phyloP scores from a whole-genome alignment of 2,888 invertebrate species.

The Rhorus exstirpatorius region DNA sequence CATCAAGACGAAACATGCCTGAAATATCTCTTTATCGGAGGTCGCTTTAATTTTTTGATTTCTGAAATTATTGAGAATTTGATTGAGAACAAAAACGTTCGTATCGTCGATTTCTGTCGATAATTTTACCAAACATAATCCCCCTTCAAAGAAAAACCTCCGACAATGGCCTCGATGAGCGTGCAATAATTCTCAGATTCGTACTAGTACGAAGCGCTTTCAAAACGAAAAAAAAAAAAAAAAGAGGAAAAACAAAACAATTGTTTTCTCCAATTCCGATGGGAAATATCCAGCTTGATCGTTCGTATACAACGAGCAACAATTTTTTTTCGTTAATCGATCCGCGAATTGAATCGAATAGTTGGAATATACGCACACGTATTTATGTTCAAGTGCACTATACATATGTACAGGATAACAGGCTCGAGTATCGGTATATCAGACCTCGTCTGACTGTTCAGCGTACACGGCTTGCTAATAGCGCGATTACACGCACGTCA shows the following conservation, averaged over 20 bases:
- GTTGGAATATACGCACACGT: not conserved
- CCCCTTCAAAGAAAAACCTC: no score
- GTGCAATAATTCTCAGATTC: no score
- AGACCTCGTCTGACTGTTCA: not conserved
- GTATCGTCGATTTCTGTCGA: no score
- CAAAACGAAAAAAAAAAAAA: not conserved
- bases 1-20: no score
- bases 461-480: slow-evolving; percentile 72
- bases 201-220: no score
- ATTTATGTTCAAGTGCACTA: not conserved
- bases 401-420: slow-evolving; percentile 3
- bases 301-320: slow-evolving; percentile 2
- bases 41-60: no score
- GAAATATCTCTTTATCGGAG: no score
- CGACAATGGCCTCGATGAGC: no score
- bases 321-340: slow-evolving; percentile 45
- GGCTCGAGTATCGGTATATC: slow-evolving; percentile 15
- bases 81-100: no score
- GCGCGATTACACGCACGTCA: slow-evolving; percentile 75
- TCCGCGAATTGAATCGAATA: slow-evolving; percentile 37
- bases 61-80: no score
- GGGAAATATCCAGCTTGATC: slow-evolving; percentile 12
- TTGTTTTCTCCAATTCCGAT: slow-evolving; percentile 1
- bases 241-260: not conserved
- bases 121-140: no score